Percentiles rank a stretch among this genome's conserved stretches.
Conservation (phyloP, 1,140 invertebrate species). For the Drosophila micromelanica region DNA sequence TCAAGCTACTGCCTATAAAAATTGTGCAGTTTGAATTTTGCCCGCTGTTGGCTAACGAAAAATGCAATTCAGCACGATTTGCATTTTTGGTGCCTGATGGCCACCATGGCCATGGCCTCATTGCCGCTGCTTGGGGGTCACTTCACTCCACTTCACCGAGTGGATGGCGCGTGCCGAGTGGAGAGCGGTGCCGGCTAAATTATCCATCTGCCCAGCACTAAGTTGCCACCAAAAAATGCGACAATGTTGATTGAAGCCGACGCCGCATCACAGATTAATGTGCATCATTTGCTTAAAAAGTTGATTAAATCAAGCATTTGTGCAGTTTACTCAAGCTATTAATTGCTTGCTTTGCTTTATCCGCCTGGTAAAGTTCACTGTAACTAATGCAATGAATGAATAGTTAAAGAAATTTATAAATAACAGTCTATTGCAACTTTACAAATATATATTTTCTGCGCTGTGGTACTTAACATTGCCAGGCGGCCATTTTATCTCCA, state of each 20-base stretch:
- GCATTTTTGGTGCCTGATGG: constrained; percentile 46
- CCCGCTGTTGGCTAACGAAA: constrained; percentile 41
- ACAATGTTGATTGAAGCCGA: constrained; percentile 16
- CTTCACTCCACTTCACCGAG: constrained; percentile 12
- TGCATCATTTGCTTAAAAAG: background rate
- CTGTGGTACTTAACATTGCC: too few relatives aligned
- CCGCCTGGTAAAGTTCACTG: background rate
- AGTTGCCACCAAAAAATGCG: background rate
- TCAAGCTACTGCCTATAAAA: constrained; percentile 45
- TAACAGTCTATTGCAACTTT: too few relatives aligned
- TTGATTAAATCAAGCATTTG: background rate
- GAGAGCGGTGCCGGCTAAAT: constrained; percentile 19
- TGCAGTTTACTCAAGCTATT: background rate
- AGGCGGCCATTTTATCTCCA: too few relatives aligned
- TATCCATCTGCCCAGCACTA: constrained; percentile 7
- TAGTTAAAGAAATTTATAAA: too few relatives aligned
- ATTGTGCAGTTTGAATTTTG: constrained; percentile 49
- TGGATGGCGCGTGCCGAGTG: constrained; percentile 35
- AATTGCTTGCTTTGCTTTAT: background rate
- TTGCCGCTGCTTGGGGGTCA: constrained; percentile 30
- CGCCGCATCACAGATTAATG: background rate
- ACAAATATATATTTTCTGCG: too few relatives aligned
- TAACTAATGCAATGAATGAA: too few relatives aligned
- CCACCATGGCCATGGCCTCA: background rate
- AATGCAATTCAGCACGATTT: constrained; percentile 79